Evolutionary conservation across 1,140 invertebrate species (phyloP), one percentile per base, ranked within the genome.

Genomic region (Bombus pyrosoma): DNA sequence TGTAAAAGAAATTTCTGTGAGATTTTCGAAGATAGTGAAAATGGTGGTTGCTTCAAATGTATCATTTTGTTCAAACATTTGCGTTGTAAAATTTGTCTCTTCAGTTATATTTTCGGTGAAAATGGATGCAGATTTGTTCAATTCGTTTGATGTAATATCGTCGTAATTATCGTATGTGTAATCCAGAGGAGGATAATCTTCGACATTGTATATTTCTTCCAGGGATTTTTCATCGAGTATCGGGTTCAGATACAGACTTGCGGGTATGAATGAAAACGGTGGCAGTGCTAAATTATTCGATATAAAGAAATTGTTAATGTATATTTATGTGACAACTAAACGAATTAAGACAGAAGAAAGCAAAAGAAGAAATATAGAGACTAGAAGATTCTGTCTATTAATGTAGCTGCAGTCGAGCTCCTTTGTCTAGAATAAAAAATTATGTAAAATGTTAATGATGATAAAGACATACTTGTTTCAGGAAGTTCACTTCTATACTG

Each of bases 131-230:
- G 43, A 43, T 15, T 64, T 53, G 4, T 72, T 72, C 10, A 34
- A 22, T 9, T 41, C 59, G 32, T 71, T 68, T 28, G 25, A 64
- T 62, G 22, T 47, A 12, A 28, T 62, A 43, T 78, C 37, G 4
- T 85, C 88, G 62, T 86, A 80, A 80, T 86, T 34, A 6, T 91
- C 87, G 57, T 91, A 92, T 2, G 86, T 89, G 34, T 93, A 93
- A 88, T 93, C 91, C 47, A 87, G 82, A 12, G 88, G 77, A 4
- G 81, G 64, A 73, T 89, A 87, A 68, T 88, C 87, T 13, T 74
- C 82, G 39, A 87, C 77, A 72, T 94, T 85, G 92, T 73, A 86
- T 90, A 95, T 75, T 91, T 92, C 91, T 10, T 92, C 74, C 10
- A 83, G 22, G 0, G 74, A 39, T 22, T 84, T 71, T 15, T 37